These are phyloP conservation scores for Campodea augens DNA, from an alignment of 1,140 invertebrate species.

Conservation along the genomic window DNA sequence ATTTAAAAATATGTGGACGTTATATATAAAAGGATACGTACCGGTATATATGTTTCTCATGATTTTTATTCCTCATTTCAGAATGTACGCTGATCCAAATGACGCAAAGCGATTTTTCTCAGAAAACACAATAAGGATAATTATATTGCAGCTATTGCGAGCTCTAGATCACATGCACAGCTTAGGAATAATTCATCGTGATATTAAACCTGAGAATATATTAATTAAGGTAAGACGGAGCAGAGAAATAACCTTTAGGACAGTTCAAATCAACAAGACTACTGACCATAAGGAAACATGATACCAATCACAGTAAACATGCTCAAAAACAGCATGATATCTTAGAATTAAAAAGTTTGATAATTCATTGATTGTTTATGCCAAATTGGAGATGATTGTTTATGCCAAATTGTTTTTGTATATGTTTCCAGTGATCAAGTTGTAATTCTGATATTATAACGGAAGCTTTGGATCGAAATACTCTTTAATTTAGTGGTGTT, in stretches of 20 bases:
- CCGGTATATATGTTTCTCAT: conserved; percentile 1
- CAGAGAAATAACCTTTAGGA: neutral
- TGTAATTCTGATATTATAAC: too few relatives aligned
- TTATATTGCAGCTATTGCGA: conserved; percentile 35
- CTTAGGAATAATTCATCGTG: conserved; percentile 42
- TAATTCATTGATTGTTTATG: too few relatives aligned
- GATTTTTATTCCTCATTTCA: conserved; percentile 6
- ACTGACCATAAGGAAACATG: too few relatives aligned
- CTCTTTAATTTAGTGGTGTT: too few relatives aligned
- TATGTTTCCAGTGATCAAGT: too few relatives aligned
- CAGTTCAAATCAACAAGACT: too few relatives aligned
- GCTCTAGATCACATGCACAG: conserved; percentile 34
- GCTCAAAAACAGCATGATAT: too few relatives aligned
- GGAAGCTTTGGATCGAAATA: too few relatives aligned
- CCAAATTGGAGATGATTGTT: too few relatives aligned
- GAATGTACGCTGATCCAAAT: neutral
- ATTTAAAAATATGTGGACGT: neutral
- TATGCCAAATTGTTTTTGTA: too few relatives aligned
- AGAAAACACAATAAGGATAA: conserved; percentile 18
- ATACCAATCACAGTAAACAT: too few relatives aligned
- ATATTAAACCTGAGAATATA: conserved; percentile 52
- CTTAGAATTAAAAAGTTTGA: too few relatives aligned
- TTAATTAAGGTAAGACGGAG: conserved; percentile 29
- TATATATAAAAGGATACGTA: neutral
- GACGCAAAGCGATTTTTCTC: conserved; percentile 3